A percentile compares a stretch with the other conserved stretches of the same genome.
Evolutionary conservation across 2,888 invertebrate species (phyloP).

Genomic region (Athetis lepigone): DNA sequence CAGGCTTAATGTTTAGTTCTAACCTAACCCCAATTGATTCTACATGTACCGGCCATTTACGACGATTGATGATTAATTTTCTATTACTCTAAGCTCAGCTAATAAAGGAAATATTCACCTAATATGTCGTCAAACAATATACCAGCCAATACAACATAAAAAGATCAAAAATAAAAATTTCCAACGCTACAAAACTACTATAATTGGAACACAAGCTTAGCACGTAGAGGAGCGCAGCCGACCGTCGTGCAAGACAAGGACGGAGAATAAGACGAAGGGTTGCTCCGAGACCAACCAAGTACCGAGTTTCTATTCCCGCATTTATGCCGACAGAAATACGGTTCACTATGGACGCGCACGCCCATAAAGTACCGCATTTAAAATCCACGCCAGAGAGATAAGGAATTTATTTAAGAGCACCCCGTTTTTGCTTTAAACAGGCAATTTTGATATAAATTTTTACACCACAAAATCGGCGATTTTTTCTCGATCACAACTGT

Average conservation of each 20-base stretch:
- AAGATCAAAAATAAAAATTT: background rate
- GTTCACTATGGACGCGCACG: constrained; percentile 84
- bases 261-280: constrained; percentile 91
- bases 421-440: constrained; percentile 55
- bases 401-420: constrained; percentile 85
- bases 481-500: constrained; percentile 76
- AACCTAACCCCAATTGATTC: too few species aligned
- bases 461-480: constrained; percentile 81
- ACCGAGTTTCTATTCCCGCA: constrained; percentile 76
- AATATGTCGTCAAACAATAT: background rate
- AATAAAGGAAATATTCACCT: background rate
- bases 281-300: constrained; percentile 89
- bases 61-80: background rate
- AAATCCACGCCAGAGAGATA: constrained; percentile 90
- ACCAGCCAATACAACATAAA: background rate
- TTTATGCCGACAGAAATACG: constrained; percentile 74
- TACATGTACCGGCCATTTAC: too few species aligned
- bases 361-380: constrained; percentile 89
- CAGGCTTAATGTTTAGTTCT: too few species aligned
- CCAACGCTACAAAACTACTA: constrained; percentile 37
- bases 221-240: constrained; percentile 86
- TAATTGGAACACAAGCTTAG: constrained; percentile 68
- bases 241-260: constrained; percentile 90
- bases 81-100: background rate
- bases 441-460: constrained; percentile 43